Base-by-base conservation (phyloP, 2,888 invertebrate species). In the Epinotia demarniana region DNA sequence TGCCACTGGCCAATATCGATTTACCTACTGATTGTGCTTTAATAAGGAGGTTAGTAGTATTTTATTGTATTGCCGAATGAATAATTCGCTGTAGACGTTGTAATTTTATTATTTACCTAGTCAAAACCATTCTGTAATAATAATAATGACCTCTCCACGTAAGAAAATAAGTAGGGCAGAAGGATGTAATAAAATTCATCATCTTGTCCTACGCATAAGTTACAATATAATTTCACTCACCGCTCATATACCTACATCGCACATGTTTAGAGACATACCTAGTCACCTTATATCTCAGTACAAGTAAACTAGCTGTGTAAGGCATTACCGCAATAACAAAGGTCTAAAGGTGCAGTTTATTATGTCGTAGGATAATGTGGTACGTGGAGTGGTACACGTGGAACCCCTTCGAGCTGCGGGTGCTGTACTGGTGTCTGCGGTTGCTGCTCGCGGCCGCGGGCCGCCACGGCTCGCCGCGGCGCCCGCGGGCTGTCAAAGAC, bases 321-420 rank as follows among this genome's bases (percentile, higher is more conserved):
- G 23, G 23, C 6, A 58, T 19, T 13, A 58, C 1, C 3, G 11
- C 3, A 23, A 33, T 18, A 33, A 33, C n/a, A 12, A 18, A 23
- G 33, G n/a, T 33, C 43, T 19, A 11, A 57, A 55, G 53, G 13
- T 66, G 0, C 16, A 53, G 19, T 23, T 23, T 66, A 2, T 13
- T 19, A 12, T 62, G 46, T 83, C 82, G 8, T 81, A 93, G 93
- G 76, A 79, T 91, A 63, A 87, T 93, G 89, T 93, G 92, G 93
- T 92, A 92, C 78, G 88, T 93, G 18, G 93, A 94, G 75, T 93
- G 93, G 93, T 94, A 93, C 74, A 85, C 89, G 0, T 89, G 88
- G 77, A 87, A 79, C 69, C 92, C 92, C 0, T 94, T 85, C 77
- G 92, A 92, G 73, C 76, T 91, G 33, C 75, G 84, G 0, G 81